Conservation (phyloP, 2,113 vertebrate genomes). For the Thymallus thymallus region DNA sequence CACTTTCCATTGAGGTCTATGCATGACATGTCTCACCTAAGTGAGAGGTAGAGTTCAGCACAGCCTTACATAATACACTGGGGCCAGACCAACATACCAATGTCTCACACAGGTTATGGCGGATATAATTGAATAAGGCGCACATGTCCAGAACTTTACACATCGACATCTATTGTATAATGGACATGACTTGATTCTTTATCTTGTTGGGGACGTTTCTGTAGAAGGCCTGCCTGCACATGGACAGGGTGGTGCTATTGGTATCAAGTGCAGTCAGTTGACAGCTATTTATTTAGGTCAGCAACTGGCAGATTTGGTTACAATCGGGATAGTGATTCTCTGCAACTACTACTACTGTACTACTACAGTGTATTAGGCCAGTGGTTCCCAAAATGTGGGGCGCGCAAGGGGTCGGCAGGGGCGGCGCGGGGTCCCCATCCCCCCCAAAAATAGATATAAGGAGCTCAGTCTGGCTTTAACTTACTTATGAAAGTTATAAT, state of each 20-base stretch:
- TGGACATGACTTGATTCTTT: too few species aligned
- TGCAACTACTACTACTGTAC: neutral
- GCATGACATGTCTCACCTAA: constrained; percentile 2
- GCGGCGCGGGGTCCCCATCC: too few species aligned
- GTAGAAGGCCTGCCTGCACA: neutral
- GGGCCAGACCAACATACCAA: too few species aligned
- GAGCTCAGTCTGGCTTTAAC: too few species aligned
- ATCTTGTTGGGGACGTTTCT: too few species aligned
- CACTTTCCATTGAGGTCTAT: neutral
- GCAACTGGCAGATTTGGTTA: neutral
- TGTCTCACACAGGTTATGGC: neutral
- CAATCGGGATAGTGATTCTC: neutral
- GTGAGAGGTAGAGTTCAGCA: constrained; percentile 1
- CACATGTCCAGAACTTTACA: neutral
- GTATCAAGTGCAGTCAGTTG: neutral
- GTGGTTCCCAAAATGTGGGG: too few species aligned
- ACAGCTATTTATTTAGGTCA: neutral
- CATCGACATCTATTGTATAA: too few species aligned
- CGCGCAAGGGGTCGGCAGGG: too few species aligned
- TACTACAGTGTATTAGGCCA: neutral
- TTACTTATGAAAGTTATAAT: too few species aligned
- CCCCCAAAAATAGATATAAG: too few species aligned
- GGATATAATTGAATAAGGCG: neutral
- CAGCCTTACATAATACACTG: neutral
- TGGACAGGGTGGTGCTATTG: neutral